These are phyloP conservation scores for Brachylomia viminalis DNA, from an alignment of 2,888 invertebrate genomes.

Conservation along the genomic window DNA sequence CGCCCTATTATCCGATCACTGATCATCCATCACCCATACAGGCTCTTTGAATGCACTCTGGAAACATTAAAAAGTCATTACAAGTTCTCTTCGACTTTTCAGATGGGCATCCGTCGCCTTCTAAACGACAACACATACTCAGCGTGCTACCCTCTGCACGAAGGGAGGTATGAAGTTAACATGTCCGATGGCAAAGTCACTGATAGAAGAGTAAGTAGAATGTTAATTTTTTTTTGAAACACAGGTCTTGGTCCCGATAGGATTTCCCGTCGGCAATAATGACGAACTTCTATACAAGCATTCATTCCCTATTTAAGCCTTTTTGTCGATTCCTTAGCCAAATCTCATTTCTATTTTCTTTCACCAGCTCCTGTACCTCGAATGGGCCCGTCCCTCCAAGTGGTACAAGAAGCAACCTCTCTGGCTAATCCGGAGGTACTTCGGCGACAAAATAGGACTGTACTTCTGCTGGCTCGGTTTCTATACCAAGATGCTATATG, in stretches of 20 bases:
- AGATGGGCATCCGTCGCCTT: conserved; percentile 96
- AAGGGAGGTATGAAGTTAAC: conserved; percentile 94
- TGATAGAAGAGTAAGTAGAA: conserved; percentile 92
- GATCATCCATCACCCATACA: not conserved
- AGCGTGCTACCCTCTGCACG: conserved; percentile 97
- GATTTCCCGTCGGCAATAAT: too few species aligned
- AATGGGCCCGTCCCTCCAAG: conserved; percentile 97
- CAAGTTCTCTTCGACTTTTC: conserved; percentile 43
- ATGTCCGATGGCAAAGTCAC: conserved; percentile 92
- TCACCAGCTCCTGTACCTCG: conserved; percentile 94
- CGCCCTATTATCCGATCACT: too few species aligned
- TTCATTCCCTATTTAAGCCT: too few species aligned
- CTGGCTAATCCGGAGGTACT: conserved; percentile 96
- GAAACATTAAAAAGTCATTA: too few species aligned
- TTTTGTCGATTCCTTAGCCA: not conserved
- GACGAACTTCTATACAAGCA: too few species aligned
- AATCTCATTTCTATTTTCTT: not conserved
- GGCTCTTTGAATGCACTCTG: not conserved
- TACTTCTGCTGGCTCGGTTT: conserved; percentile 98
- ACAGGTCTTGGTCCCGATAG: too few species aligned
- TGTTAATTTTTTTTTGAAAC: not conserved
- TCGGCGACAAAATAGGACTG: conserved; percentile 97
- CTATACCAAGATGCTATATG: conserved; percentile 97
- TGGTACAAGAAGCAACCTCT: conserved; percentile 98
- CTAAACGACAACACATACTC: conserved; percentile 95